Percentiles rank a stretch among this genome's conserved stretches.
These are phyloP conservation scores for Lepidiolamprologus cunningtoni DNA, from an alignment of 2,113 vertebrate species.

Conservation along the genomic window DNA sequence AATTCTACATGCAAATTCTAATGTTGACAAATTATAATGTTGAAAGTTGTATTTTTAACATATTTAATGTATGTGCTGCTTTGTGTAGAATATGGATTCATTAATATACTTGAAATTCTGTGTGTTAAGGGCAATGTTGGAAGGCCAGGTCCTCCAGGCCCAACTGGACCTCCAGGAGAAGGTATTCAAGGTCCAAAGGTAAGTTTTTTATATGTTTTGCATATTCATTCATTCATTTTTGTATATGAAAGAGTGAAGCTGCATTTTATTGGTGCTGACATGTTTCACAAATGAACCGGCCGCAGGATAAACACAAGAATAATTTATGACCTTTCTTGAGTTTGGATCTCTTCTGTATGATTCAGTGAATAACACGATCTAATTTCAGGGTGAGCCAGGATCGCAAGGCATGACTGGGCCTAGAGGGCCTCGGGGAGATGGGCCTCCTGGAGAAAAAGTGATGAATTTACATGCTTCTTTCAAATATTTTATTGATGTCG, in stretches of 20 bases:
- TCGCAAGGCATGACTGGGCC: slow-evolving; percentile 81
- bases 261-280: neutral
- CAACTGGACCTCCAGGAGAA: slow-evolving; percentile 77
- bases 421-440: slow-evolving; percentile 80
- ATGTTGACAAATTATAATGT: neutral
- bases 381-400: slow-evolving; percentile 81
- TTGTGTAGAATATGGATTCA: neutral
- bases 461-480: neutral
- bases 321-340: neutral
- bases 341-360: neutral
- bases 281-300: neutral
- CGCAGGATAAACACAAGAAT: neutral
- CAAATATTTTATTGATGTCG: neutral
- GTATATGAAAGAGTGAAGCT: neutral
- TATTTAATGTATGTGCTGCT: neutral
- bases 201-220: neutral
- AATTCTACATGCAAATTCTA: neutral
- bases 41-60: neutral
- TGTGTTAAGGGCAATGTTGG: slow-evolving; percentile 76
- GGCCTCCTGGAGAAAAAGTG: slow-evolving; percentile 82
- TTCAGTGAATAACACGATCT: neutral
- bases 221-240: neutral
- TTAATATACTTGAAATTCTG: neutral
- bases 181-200: slow-evolving; percentile 87
- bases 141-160: slow-evolving; percentile 74